phyloP scores from a whole-genome alignment of 2,888 invertebrate species.

The Pandemis cinnamomeana region DNA sequence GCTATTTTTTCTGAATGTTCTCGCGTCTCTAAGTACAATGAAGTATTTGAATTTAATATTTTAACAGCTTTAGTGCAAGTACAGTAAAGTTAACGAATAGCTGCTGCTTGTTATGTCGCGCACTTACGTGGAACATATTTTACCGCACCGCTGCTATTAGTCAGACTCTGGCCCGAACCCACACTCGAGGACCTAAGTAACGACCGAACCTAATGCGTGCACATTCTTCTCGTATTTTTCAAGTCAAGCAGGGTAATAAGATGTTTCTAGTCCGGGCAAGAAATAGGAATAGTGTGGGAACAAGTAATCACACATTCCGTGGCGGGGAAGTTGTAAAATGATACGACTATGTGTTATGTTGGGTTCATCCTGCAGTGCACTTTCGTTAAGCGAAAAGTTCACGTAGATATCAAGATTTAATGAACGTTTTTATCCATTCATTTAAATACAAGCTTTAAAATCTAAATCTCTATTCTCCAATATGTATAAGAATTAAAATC shows the following conservation, averaged over 20 bases:
- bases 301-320: slow-evolving; percentile 17
- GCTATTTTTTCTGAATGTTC: too few species aligned
- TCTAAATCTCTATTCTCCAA: too few species aligned
- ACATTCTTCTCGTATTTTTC: slow-evolving; percentile 70
- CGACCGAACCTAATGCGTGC: slow-evolving; percentile 69
- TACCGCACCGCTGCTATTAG: slow-evolving; percentile 64
- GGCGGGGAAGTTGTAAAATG: background rate
- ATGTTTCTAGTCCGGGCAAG: slow-evolving; percentile 47
- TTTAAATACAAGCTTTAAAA: too few species aligned
- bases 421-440: background rate
- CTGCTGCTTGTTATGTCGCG: slow-evolving; percentile 54
- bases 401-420: too few species aligned
- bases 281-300: slow-evolving; percentile 28
- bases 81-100: slow-evolving; percentile 36
- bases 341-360: background rate
- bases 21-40: too few species aligned
- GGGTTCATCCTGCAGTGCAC: background rate
- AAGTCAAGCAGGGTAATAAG: slow-evolving; percentile 65
- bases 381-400: background rate
- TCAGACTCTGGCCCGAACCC: slow-evolving; percentile 62
- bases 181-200: slow-evolving; percentile 62
- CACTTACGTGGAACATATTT: slow-evolving; percentile 64
- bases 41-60: slow-evolving; percentile 11
- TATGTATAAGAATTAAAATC: too few species aligned
- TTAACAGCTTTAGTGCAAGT: slow-evolving; percentile 5